phyloP scores from a whole-genome alignment of 2,797 vertebrate genomes.

The Typhlichthys eigenmanni region DNA sequence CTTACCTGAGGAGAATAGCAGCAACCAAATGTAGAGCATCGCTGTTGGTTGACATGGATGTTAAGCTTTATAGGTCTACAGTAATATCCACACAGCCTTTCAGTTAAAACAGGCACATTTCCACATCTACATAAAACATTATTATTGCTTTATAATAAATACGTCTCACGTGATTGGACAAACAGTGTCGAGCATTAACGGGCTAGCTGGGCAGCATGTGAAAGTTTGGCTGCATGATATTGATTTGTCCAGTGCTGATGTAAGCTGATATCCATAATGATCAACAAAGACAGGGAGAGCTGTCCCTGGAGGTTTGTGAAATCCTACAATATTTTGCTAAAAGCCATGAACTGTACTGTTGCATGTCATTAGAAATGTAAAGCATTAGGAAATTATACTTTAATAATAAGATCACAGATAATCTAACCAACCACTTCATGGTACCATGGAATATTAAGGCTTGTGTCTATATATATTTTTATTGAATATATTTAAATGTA shows the following conservation, averaged over 20 bases:
- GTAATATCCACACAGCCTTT: slow-evolving; percentile 14
- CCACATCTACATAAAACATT: slow-evolving; percentile 22
- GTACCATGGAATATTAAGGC: no score
- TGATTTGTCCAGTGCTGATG: slow-evolving; percentile 72
- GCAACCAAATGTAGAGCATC: slow-evolving; percentile 66
- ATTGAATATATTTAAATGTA: no score
- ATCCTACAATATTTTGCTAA: slow-evolving; percentile 4
- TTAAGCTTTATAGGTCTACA: slow-evolving; percentile 6
- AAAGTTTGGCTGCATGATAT: slow-evolving; percentile 61
- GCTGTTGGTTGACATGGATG: slow-evolving; percentile 2
- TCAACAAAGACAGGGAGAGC: slow-evolving; percentile 25
- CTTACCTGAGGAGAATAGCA: slow-evolving; percentile 74
- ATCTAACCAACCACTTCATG: no score
- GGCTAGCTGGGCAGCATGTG: slow-evolving; percentile 26
- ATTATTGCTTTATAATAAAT: slow-evolving; percentile 21
- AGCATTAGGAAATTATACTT: not conserved
- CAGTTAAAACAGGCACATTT: not conserved
- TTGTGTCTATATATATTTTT: no score
- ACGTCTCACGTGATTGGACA: slow-evolving; percentile 3
- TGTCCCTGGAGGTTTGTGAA: slow-evolving; percentile 39
- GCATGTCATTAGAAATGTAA: not conserved
- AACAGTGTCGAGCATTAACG: slow-evolving; percentile 24
- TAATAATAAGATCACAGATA: no score
- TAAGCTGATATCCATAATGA: slow-evolving; percentile 69
- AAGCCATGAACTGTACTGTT: not conserved